A percentile compares a stretch with the other conserved stretches of the same genome.
Conservation (phyloP, 2,888 invertebrate genomes). For the Litoditis marina region DNA sequence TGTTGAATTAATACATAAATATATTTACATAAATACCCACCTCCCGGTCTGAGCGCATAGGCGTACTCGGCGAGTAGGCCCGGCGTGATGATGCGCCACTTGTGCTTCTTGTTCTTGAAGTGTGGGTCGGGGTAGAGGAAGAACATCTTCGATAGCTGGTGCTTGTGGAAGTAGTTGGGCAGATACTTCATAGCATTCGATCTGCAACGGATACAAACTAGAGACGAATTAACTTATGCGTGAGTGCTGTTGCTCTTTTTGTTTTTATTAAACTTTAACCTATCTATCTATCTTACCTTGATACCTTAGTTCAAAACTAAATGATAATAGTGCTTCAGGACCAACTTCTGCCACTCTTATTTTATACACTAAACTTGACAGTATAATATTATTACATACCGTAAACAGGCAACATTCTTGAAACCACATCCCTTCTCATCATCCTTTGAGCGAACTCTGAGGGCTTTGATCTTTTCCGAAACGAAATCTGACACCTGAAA, state of each 20-base stretch:
- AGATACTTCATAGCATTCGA: conserved; percentile 98
- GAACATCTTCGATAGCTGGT: conserved; percentile 79
- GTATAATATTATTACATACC: too few relatives aligned
- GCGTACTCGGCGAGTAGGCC: conserved; percentile 93
- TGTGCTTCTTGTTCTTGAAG: conserved; percentile 80
- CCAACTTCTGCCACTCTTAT: too few relatives aligned
- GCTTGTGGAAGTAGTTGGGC: conserved; percentile 91
- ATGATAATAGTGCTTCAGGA: too few relatives aligned
- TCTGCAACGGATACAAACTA: neutral
- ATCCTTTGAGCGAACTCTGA: conserved; percentile 67
- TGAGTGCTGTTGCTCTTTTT: neutral
- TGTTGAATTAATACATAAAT: too few relatives aligned
- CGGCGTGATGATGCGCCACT: conserved; percentile 95
- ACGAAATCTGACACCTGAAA: conserved; percentile 80
- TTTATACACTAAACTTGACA: too few relatives aligned
- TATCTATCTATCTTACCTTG: neutral
- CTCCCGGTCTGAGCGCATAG: conserved; percentile 78
- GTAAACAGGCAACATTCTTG: conserved; percentile 89
- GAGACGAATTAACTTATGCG: neutral
- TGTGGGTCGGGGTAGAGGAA: conserved; percentile 98
- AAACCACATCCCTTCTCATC: conserved; percentile 64
- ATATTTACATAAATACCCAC: too few relatives aligned
- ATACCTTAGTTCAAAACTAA: neutral
- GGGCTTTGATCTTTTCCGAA: conserved; percentile 84
- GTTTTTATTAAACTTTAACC: neutral